A percentile compares a stretch with the other conserved stretches of the same genome.
Evolutionary conservation across 2,888 invertebrate species (phyloP).

Genomic region (Phortica okadai): DNA sequence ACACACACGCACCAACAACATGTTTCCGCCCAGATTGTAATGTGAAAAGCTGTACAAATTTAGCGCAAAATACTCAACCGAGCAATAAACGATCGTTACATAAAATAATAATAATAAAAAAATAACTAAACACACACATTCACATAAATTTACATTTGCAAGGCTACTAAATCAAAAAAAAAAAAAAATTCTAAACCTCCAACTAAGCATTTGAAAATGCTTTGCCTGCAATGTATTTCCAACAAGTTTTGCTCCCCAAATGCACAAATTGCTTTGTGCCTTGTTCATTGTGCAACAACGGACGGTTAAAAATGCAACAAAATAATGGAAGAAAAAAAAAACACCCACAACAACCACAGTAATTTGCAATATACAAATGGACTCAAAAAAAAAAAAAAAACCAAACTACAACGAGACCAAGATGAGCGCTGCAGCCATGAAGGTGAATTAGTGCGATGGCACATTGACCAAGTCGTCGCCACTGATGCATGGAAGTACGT

Average conservation of each 20-base stretch:
- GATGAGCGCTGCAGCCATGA: slow-evolving; percentile 2
- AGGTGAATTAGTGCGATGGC: slow-evolving; percentile 19
- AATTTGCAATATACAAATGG: no score
- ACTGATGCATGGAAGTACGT: no score
- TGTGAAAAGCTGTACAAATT: neutral
- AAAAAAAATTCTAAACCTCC: neutral
- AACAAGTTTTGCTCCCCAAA: no score
- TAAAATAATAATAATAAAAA: no score
- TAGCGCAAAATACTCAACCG: no score
- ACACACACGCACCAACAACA: neutral
- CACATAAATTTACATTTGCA: no score
- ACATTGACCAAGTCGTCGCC: no score
- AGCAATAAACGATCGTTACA: no score
- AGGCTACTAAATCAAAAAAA: neutral
- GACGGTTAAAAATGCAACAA: slow-evolving; percentile 26
- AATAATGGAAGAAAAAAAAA: slow-evolving; percentile 17
- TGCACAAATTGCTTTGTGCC: slow-evolving; percentile 12
- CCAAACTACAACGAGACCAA: neutral
- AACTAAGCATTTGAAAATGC: no score
- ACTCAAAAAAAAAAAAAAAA: neutral
- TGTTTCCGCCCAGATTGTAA: neutral
- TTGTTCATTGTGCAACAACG: slow-evolving; percentile 12
- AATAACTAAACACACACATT: no score
- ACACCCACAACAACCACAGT: neutral
- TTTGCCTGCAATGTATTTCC: no score